These are phyloP conservation scores for Acronicta leporina DNA, from an alignment of 2,888 invertebrate species.

Conservation along the genomic window DNA sequence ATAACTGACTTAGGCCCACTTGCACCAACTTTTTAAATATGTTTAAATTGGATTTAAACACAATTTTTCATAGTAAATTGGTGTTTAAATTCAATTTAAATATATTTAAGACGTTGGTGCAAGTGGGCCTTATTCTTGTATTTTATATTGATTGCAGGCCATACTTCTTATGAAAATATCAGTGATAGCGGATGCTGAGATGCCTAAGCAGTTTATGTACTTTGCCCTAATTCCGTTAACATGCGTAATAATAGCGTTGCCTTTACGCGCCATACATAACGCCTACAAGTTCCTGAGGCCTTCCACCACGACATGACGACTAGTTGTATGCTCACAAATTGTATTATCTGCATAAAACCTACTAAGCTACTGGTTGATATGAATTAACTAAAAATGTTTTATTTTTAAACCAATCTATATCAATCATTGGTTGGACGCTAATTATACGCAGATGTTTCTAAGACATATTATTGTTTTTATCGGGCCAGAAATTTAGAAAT, in stretches of 20 bases:
- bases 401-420: neutral
- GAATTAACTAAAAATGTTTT: neutral
- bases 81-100: no score
- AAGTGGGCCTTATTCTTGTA: neutral
- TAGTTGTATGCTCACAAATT: neutral
- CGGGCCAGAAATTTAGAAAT: neutral
- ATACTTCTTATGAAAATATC: slow-evolving; percentile 64
- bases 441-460: neutral
- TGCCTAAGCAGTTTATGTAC: slow-evolving; percentile 62
- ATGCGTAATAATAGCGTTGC: slow-evolving; percentile 65
- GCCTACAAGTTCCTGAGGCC: slow-evolving; percentile 63
- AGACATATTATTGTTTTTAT: neutral
- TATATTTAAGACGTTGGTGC: no score
- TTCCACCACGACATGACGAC: slow-evolving; percentile 41
- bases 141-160: slow-evolving; percentile 58
- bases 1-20: no score
- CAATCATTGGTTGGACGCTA: neutral
- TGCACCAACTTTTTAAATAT: no score
- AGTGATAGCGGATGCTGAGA: slow-evolving; percentile 61
- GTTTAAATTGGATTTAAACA: no score
- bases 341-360: neutral
- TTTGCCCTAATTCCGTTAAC: slow-evolving; percentile 65
- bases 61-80: no score
- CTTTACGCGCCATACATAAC: slow-evolving; percentile 72
- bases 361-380: neutral